A percentile compares a stretch with the other conserved stretches of the same genome.
These are phyloP conservation scores for Lithophane socia DNA, from an alignment of 2,888 invertebrate genomes.

Conservation along the genomic window DNA sequence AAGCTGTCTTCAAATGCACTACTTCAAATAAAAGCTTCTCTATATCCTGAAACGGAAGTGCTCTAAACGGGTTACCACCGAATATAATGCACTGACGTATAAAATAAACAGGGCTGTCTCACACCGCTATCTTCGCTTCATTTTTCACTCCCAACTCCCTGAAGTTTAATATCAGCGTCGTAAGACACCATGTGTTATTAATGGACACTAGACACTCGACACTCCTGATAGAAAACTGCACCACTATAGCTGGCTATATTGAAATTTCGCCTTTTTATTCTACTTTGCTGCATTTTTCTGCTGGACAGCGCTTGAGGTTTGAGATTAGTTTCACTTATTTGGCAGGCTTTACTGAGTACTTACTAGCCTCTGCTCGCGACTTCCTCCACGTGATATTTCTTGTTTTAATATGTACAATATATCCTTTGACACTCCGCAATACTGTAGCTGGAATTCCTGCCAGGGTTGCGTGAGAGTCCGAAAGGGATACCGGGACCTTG, in stretches of 20 bases:
- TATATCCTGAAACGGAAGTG: background rate
- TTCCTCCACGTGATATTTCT: too few relatives aligned
- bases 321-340: background rate
- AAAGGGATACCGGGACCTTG: too few relatives aligned
- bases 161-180: conserved; percentile 80
- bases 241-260: conserved; percentile 42
- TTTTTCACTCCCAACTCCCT: conserved; percentile 76
- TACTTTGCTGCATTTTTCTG: conserved; percentile 14
- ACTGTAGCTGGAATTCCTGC: too few relatives aligned
- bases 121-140: conserved; percentile 68
- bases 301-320: conserved; percentile 23
- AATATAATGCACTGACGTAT: conserved; percentile 41
- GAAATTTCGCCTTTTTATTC: conserved; percentile 42
- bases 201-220: conserved; percentile 73
- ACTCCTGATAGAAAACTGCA: conserved; percentile 58
- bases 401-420: too few relatives aligned
- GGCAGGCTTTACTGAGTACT: background rate
- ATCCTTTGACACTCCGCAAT: too few relatives aligned
- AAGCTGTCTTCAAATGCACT: background rate
- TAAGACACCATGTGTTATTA: conserved; percentile 79
- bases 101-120: conserved; percentile 64
- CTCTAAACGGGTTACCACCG: conserved; percentile 27
- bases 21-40: background rate
- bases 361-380: too few relatives aligned
- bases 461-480: too few relatives aligned